phyloP scores from a whole-genome alignment of 1,140 invertebrate genomes.

The Hesperophylax magnus region DNA sequence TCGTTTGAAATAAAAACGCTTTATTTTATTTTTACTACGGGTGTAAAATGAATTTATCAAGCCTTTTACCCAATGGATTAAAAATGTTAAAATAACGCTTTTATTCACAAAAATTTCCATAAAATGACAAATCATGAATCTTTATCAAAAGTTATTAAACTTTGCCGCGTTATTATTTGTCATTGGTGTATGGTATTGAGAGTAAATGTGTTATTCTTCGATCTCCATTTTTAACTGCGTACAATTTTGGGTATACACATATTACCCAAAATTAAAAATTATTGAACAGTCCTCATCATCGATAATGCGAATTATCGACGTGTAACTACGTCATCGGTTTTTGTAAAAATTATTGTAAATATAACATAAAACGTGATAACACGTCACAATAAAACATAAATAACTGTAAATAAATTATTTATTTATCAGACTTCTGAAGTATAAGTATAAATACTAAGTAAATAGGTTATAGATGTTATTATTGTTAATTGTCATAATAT shows the following conservation, averaged over 20 bases:
- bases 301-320: constrained; percentile 3
- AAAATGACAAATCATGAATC: no score
- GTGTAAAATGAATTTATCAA: neutral
- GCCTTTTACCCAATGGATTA: neutral
- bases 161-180: neutral
- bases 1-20: no score
- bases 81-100: neutral
- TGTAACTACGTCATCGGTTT: neutral
- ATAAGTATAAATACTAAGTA: no score
- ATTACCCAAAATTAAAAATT: constrained; percentile 11
- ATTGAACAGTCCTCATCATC: constrained; percentile 30
- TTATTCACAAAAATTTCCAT: no score
- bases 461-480: no score
- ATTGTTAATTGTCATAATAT: no score
- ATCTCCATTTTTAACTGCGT: constrained; percentile 18
- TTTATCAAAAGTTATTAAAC: no score
- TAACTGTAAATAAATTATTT: constrained; percentile 11
- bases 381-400: no score
- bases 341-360: constrained; percentile 5
- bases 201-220: neutral
- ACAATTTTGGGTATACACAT: constrained; percentile 15
- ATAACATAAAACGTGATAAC: neutral
- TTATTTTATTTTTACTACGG: no score
- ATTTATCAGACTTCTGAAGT: constrained; percentile 10
- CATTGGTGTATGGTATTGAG: neutral